Conservation (phyloP, 2,888 invertebrate genomes). For the Zaprionus lineosus region DNA sequence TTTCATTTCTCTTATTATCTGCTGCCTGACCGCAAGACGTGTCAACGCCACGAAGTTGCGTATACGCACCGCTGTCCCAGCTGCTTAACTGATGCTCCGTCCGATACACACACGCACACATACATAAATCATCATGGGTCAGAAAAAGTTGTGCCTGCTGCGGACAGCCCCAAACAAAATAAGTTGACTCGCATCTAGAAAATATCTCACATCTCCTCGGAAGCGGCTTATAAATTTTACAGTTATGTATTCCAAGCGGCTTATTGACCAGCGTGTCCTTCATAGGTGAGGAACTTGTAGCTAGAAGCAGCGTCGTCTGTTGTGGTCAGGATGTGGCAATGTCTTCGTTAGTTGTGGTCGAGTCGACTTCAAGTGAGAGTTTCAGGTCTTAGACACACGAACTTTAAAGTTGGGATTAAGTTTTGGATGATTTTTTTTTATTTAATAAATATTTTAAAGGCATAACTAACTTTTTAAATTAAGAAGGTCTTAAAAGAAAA, state of each 20-base stretch:
- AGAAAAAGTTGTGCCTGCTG: slow-evolving; percentile 46
- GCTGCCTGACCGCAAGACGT: slow-evolving; percentile 70
- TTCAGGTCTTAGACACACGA: not conserved
- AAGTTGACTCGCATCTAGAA: slow-evolving; percentile 44
- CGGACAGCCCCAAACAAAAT: slow-evolving; percentile 45
- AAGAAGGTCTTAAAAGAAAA: no score
- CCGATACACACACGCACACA: slow-evolving; percentile 4
- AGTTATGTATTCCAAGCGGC: slow-evolving; percentile 61
- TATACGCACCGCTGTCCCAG: slow-evolving; percentile 42
- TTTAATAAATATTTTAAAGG: no score
- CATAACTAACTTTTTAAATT: no score
- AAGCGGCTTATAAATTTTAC: slow-evolving; percentile 66
- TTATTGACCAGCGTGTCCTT: slow-evolving; percentile 56
- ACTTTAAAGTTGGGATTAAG: no score
- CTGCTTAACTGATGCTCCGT: slow-evolving; percentile 26
- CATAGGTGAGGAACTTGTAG: slow-evolving; percentile 27
- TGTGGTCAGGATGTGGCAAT: slow-evolving; percentile 40
- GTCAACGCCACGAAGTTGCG: slow-evolving; percentile 57
- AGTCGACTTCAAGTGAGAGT: not conserved
- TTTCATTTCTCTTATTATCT: slow-evolving; percentile 61
- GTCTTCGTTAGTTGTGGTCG: slow-evolving; percentile 59
- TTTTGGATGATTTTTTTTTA: no score
- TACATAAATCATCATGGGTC: slow-evolving; percentile 64
- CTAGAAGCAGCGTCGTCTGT: no score
- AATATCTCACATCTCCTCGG: slow-evolving; percentile 22